Evolutionary conservation across 2,888 invertebrate genomes (phyloP), one percentile per base, ranked within the genome.

Genomic region (Philereme vetulata): DNA sequence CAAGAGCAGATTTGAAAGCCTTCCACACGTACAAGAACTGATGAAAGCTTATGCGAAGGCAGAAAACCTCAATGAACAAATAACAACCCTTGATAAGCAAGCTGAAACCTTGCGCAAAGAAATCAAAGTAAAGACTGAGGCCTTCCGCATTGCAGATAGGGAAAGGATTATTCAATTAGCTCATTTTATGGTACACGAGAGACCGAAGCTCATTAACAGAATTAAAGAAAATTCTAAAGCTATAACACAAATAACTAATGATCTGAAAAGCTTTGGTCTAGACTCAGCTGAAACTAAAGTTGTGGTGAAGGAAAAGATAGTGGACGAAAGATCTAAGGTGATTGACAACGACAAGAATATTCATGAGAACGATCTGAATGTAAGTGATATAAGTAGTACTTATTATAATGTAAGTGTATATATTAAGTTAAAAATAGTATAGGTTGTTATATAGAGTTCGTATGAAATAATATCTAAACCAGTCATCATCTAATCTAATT

Each of bases 11-110:
- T 88, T 80, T 65, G 87, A 90, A 72, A 86, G 77, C 60, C 78
- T 90, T 56, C 83, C 83, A 38, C 80, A 76, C 52, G 82, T 89
- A 9, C 78, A 86, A 70, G 79, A 77, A 51, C 72, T 81, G 60
- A 61, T 84, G 0, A 63, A 78, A 55, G 70, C 70, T 8, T 74
- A 66, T 62, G 76, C 79, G 56, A 77, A 70, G 62, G 65, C 64
- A 10, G 57, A 81, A 55, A 52, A 36, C 8, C 59, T 83, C 1
- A 69, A 78, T 57, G 74, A 76, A 4, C 63, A 76, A 34, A 78
- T 86, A 3, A 63, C 65, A 4, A 57, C 56, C 43, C 64, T 85
- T 21, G 21, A 21, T 21, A 21, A 21, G 21, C 21, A 21, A 21
- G 21, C 21, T 21, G 21, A 21, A 21, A 21, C 21, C 21, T 21